Evolutionary conservation across 1,140 invertebrate genomes (phyloP), one percentile per base, ranked within the genome.

Genomic region (Hycleus cichorii): DNA sequence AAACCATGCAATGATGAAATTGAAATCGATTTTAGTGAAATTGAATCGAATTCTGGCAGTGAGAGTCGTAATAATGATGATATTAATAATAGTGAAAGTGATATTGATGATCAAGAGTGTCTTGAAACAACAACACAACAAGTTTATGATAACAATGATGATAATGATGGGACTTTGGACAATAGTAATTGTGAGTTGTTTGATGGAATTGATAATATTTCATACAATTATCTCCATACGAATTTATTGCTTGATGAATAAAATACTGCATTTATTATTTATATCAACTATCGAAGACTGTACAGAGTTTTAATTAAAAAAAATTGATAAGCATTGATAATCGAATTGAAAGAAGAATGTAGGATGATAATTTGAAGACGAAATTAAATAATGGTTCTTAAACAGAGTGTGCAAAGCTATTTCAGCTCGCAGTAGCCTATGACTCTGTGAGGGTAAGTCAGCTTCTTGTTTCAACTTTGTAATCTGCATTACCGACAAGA

Each of bases 141-240:
- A 32, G 18, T 50, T 9, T 46, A 25, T 56, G 43, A 40, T 18
- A 47, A 57, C 52, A 40, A 32, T 39, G 25, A 53, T 9, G 26
- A 48, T 12, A 38, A 6, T 45, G 47, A 53, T n/a, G 39, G 7
- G 32, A 53, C 27, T 44, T 45, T 49, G 25, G 39, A 53, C 27
- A 25, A 45, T 32, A 32, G 7, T 32, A 5, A 32, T 38, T 24
- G 24, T 12, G 18, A n/a, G 5, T 40, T 47, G 38, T 48, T 55
- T 45, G 40, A 55, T 40, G 55, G 54, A 26, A 60, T 50, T 42
- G 47, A 60, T 39, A 60, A 64, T 49, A 39, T 60, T 38, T 50
- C 58, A 7, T 64, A 64, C 27, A 42, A 50, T 47, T 64, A 64
- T 47, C 50, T 64, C 24, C 62, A 64, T 58, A 58, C 62, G 9